Percentiles rank a stretch among this genome's conserved stretches.
These are phyloP conservation scores for Leptodirus hochenwartii DNA, from an alignment of 2,888 invertebrate genomes.

Conservation along the genomic window DNA sequence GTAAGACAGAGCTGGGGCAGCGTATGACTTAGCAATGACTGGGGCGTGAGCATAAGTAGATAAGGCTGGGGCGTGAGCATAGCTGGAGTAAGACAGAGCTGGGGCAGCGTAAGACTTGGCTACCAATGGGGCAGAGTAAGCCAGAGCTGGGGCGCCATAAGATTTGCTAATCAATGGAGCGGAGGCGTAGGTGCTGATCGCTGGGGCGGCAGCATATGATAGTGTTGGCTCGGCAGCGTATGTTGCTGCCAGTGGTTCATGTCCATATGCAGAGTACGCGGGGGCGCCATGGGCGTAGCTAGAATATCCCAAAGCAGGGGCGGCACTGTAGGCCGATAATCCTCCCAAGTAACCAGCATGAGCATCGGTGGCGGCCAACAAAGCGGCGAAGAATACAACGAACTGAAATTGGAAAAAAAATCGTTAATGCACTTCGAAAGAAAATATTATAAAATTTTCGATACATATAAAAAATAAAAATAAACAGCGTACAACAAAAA, in stretches of 20 bases:
- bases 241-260: too few species aligned
- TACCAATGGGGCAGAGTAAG: conserved; percentile 6
- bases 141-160: conserved; percentile 1
- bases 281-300: too few species aligned
- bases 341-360: conserved; percentile 11
- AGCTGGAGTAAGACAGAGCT: conserved; percentile 6
- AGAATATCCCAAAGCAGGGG: neutral
- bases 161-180: conserved; percentile 4
- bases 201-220: too few species aligned
- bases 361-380: conserved; percentile 9
- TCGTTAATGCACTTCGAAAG: too few species aligned
- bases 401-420: conserved; percentile 11
- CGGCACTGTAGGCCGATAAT: conserved; percentile 4
- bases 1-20: conserved; percentile 10
- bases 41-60: too few species aligned
- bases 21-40: conserved; percentile 10
- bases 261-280: conserved; percentile 1
- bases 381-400: conserved; percentile 11
- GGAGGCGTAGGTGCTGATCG: conserved; percentile 1
- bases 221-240: too few species aligned
- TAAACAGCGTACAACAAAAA: too few species aligned
- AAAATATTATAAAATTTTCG: too few species aligned
- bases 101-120: conserved; percentile 12
- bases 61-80: conserved; percentile 4
- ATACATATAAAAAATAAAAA: too few species aligned